These are phyloP conservation scores for Fukomys damarensis DNA, from an alignment of 2,113 vertebrate genomes.

Conservation along the genomic window DNA sequence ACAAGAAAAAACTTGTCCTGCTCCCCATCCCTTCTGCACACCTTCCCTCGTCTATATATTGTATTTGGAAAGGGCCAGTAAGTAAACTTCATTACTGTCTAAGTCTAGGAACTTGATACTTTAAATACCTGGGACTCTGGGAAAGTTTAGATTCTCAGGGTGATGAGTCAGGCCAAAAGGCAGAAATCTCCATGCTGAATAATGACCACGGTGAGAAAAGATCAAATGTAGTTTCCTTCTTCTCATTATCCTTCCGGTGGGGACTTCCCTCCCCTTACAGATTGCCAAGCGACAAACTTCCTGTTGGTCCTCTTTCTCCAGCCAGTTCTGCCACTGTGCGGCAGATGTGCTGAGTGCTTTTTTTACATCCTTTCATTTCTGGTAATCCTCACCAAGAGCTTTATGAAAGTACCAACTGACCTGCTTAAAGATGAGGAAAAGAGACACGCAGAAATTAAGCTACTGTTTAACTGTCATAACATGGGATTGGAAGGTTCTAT, in stretches of 20 bases:
- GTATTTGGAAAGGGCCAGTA: background rate
- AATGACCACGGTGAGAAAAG: background rate
- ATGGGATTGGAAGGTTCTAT: background rate
- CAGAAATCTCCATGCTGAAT: background rate
- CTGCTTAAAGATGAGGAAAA: background rate
- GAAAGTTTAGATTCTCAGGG: background rate
- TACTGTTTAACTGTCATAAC: background rate
- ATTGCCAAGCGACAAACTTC: background rate
- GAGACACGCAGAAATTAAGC: background rate
- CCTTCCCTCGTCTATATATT: background rate
- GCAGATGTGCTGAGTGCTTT: background rate
- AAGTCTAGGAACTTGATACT: background rate
- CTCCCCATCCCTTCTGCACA: fast-evolving
- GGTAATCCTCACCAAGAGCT: background rate
- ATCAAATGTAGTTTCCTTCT: background rate
- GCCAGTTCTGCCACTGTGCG: background rate
- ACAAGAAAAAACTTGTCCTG: background rate
- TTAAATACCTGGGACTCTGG: background rate
- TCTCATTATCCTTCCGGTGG: background rate
- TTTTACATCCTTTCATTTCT: background rate
- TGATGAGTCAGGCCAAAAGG: background rate
- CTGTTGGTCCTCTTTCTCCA: background rate
- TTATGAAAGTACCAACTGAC: background rate
- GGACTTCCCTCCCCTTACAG: fast-evolving
- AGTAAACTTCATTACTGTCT: background rate